Conservation (phyloP, 2,888 invertebrate species). For the Phyllotreta striolata region DNA sequence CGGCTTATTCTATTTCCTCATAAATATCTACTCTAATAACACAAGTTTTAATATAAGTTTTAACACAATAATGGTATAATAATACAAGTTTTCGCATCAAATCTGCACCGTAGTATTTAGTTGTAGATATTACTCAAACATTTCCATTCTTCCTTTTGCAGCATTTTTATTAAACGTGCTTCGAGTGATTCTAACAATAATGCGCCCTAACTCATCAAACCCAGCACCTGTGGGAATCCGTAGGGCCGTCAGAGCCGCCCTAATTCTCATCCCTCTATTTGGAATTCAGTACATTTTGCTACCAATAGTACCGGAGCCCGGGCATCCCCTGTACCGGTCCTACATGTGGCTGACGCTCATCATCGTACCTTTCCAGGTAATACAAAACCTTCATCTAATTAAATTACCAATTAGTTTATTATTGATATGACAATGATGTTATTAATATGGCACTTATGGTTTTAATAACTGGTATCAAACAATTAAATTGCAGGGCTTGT, state of each 20-base stretch:
- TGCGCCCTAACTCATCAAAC: slow-evolving; percentile 69
- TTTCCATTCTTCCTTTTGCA: slow-evolving; percentile 51
- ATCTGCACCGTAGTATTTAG: neutral
- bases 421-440: too few species aligned
- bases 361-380: slow-evolving; percentile 76
- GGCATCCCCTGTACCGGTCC: slow-evolving; percentile 65
- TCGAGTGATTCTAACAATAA: slow-evolving; percentile 69
- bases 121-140: neutral
- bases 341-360: slow-evolving; percentile 74
- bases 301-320: slow-evolving; percentile 71
- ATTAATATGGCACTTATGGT: neutral
- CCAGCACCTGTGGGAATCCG: slow-evolving; percentile 67
- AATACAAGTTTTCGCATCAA: too few species aligned
- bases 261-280: slow-evolving; percentile 79
- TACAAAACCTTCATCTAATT: too few species aligned
- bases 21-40: too few species aligned
- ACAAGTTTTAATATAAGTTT: too few species aligned
- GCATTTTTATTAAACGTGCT: slow-evolving; percentile 75
- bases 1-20: too few species aligned
- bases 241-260: slow-evolving; percentile 75
- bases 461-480: neutral
- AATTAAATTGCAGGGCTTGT: slow-evolving; percentile 68
- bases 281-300: slow-evolving; percentile 77
- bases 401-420: too few species aligned
- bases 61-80: too few species aligned